phyloP scores from a whole-genome alignment of 2,888 invertebrate species.

The Sarcophaga carnaria region DNA sequence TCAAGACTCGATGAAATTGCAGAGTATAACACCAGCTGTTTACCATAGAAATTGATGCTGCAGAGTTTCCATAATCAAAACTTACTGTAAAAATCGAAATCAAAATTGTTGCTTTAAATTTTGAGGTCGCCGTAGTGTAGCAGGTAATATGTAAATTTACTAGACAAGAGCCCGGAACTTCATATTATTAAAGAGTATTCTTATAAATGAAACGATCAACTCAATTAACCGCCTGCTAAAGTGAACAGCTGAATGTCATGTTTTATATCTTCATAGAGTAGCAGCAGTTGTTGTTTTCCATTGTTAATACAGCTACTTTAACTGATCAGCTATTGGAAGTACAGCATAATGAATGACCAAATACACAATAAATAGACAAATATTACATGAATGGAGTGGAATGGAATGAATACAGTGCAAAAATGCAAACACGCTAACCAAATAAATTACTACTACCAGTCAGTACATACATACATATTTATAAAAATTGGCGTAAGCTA shows the following conservation, averaged over 20 bases:
- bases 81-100: too few species aligned
- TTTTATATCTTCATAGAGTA: slow-evolving; percentile 48
- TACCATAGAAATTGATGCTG: too few species aligned
- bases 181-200: too few species aligned
- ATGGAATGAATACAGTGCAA: background rate
- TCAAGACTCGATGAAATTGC: too few species aligned
- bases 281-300: background rate
- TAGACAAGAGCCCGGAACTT: too few species aligned
- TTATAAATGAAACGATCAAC: background rate
- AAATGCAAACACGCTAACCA: slow-evolving; percentile 32
- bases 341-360: background rate
- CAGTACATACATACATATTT: background rate
- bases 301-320: slow-evolving; percentile 8
- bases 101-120: too few species aligned
- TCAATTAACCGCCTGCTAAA: slow-evolving; percentile 9
- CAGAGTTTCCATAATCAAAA: too few species aligned
- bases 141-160: too few species aligned
- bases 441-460: background rate
- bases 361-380: background rate
- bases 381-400: slow-evolving; percentile 43
- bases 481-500: background rate
- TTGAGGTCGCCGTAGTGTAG: too few species aligned
- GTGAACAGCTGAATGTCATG: slow-evolving; percentile 62
- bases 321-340: background rate
- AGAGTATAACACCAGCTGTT: too few species aligned